Evolutionary conservation across 1,140 invertebrate species (phyloP).

Genomic region (Grapholita molesta): DNA sequence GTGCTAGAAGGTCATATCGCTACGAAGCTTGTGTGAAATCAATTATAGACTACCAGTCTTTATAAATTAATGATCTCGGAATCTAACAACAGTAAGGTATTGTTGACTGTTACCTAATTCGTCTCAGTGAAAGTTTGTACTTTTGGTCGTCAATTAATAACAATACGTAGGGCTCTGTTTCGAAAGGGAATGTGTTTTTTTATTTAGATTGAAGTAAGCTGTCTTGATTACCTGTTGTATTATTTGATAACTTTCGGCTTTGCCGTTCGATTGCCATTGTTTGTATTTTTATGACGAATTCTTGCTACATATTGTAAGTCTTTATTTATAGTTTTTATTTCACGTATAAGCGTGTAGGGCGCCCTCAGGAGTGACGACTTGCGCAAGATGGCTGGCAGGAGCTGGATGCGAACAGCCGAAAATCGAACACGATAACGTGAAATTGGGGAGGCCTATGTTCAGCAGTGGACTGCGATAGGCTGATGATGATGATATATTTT

Average conservation of each 20-base stretch:
- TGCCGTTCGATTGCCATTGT: background rate
- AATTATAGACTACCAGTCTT: background rate
- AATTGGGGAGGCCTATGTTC: too few species aligned
- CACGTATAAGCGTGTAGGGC: too few species aligned
- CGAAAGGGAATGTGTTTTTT: constrained; percentile 7
- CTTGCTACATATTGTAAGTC: too few species aligned
- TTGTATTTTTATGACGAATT: background rate
- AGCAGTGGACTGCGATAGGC: too few species aligned
- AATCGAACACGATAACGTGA: too few species aligned
- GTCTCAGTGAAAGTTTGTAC: constrained; percentile 10
- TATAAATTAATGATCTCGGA: background rate
- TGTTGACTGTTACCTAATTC: constrained; percentile 15
- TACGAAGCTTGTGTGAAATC: too few species aligned
- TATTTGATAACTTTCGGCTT: background rate
- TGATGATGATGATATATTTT: too few species aligned
- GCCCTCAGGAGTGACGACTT: too few species aligned
- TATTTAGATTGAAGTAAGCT: background rate
- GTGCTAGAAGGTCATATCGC: too few species aligned
- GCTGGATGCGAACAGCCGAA: too few species aligned
- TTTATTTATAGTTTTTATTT: too few species aligned
- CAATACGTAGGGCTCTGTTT: background rate
- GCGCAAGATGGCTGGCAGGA: too few species aligned
- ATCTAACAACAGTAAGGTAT: background rate
- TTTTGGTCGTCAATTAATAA: constrained; percentile 11
- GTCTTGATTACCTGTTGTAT: background rate